Evolutionary conservation across 2,113 vertebrate species (phyloP), one percentile per base, ranked within the genome.

Genomic region (Solea senegalensis): DNA sequence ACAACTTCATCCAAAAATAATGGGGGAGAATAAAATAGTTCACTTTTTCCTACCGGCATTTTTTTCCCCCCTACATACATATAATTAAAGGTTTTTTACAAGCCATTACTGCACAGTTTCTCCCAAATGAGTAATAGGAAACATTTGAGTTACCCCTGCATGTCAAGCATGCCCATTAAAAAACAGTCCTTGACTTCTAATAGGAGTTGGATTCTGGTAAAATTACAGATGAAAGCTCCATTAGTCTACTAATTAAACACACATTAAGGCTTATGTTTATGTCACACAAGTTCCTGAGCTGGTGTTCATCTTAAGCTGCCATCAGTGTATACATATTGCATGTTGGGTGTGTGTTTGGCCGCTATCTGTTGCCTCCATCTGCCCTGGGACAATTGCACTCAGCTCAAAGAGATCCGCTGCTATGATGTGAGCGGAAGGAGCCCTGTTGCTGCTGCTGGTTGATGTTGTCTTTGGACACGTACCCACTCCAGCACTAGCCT

Each of bases 381-480:
- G 88, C 66, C 44, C 16, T 2, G 1, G 74, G 65, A 90, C 84
- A 90, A 90, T 86, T 39, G 74, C 65, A 48, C 48, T 41, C 70
- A 62, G 77, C 86, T 88, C 88, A 88, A 89, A 91, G 86, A 88
- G 90, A 92, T 89, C 82, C 64, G 73, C 63, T 57, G 60, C 81
- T 82, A 62, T 85, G 83, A 91, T 90, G 86, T 76, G 74, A 85
- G 68, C 78, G 79, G 76, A 86, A 85, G 88, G 84, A 89, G 86
- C 48, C 77, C 69, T 49, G 76, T 34, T 41, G 15, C 40, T 59
- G 81, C 83, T 66, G 71, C 44, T 70, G 78, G 78, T 14, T 80
- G 65, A 63, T 91, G 86, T 86, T 91, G 83, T 82, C 87, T 65
- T 88, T 89, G 87, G 87, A 80, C 80, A 59, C 65, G 13, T 74